A percentile compares a stretch with the other conserved stretches of the same genome.
phyloP scores from a whole-genome alignment of 1,140 invertebrate genomes.

The Mylabris phalerata region DNA sequence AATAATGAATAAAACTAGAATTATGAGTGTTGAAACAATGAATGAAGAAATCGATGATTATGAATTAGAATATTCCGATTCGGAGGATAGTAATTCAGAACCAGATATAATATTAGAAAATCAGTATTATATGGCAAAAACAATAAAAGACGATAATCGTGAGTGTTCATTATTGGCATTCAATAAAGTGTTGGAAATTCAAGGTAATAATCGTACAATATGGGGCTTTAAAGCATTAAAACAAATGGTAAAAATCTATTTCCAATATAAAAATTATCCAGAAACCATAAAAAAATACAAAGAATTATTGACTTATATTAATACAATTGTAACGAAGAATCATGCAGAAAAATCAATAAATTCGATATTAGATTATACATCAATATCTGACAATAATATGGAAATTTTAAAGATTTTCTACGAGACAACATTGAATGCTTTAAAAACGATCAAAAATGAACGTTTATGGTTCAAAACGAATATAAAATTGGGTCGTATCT shows the following conservation, averaged over 20 bases:
- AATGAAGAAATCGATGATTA: conserved; percentile 18
- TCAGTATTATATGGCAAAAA: conserved; percentile 99
- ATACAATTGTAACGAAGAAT: conserved; percentile 96
- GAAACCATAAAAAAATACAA: conserved; percentile 97
- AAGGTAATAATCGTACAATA: conserved; percentile 95
- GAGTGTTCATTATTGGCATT: conserved; percentile 85
- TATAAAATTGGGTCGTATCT: conserved; percentile 96
- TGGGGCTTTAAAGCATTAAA: conserved; percentile 99
- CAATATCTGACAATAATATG: conserved; percentile 97
- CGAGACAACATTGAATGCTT: conserved; percentile 93
- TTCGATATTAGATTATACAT: conserved; percentile 98
- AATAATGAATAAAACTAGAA: too few relatives aligned
- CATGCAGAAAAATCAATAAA: conserved; percentile 99
- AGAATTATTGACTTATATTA: conserved; percentile 93
- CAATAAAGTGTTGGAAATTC: conserved; percentile 90
- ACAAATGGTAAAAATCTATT: conserved; percentile 99
- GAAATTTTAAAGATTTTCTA: conserved; percentile 98
- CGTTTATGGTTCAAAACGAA: conserved; percentile 99
- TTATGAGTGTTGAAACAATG: too few relatives aligned
- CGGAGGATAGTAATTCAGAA: conserved; percentile 91
- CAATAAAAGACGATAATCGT: conserved; percentile 95
- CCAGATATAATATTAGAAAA: conserved; percentile 99
- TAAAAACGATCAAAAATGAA: conserved; percentile 98
- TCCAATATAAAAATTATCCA: conserved; percentile 91
- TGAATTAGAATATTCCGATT: conserved; percentile 62